Conservation (phyloP, 2,888 invertebrate species). For the Trissolcus brochymenae region DNA sequence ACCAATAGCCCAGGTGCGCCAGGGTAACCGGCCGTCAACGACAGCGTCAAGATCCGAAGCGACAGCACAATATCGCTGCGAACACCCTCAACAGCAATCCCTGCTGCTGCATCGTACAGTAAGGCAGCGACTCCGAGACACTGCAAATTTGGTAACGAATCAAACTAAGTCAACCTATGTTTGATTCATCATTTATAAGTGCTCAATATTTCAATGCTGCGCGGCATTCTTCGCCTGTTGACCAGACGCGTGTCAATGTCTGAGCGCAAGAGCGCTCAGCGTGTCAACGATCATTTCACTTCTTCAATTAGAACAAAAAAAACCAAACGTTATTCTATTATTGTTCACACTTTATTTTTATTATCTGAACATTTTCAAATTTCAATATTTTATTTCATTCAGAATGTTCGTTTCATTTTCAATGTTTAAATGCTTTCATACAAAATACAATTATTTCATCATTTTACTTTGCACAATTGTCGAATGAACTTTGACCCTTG, state of each 20-base stretch:
- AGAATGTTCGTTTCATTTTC: not conserved
- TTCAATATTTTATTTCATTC: not conserved
- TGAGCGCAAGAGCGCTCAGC: slow-evolving; percentile 4
- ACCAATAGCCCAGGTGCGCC: slow-evolving; percentile 82
- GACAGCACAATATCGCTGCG: slow-evolving; percentile 65
- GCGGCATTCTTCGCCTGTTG: slow-evolving; percentile 48
- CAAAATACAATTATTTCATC: not conserved
- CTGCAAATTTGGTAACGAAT: slow-evolving; percentile 2
- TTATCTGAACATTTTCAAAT: not conserved
- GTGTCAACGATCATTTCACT: slow-evolving; percentile 16
- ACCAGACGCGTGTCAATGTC: too few relatives aligned
- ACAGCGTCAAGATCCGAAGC: slow-evolving; percentile 64
- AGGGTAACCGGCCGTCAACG: slow-evolving; percentile 70
- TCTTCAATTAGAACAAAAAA: not conserved
- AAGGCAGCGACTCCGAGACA: slow-evolving; percentile 14
- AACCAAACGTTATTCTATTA: not conserved
- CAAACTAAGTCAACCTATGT: slow-evolving; percentile 4
- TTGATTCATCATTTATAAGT: not conserved
- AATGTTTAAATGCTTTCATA: not conserved
- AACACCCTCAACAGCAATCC: slow-evolving; percentile 69
- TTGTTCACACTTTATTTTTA: not conserved
- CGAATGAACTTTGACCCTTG: slow-evolving; percentile 12
- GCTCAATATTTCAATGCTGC: slow-evolving; percentile 30
- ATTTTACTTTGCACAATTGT: not conserved
- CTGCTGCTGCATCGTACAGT: slow-evolving; percentile 73